Evolutionary conservation across 2,888 invertebrate genomes (phyloP).

Genomic region (Meghimatium bilineatum): DNA sequence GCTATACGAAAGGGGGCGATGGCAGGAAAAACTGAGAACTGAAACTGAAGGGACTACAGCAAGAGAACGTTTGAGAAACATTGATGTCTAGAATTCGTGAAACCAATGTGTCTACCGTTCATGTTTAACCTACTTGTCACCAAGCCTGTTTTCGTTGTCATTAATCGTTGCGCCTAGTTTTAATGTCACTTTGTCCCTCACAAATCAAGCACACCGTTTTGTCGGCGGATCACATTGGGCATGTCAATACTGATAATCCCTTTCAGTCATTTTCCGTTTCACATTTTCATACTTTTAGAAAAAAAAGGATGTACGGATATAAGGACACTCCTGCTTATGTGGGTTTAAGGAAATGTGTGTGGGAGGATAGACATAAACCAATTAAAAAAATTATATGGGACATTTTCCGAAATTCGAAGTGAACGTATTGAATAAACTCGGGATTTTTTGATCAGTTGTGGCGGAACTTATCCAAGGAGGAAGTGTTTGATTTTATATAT

Average conservation of each 20-base stretch:
- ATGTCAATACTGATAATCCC: slow-evolving; percentile 16
- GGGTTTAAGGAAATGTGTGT: not conserved
- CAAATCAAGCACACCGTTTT: not conserved
- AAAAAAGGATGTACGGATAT: not conserved
- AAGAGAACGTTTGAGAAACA: too few species aligned
- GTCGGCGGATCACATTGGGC: not conserved
- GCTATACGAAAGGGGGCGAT: too few species aligned
- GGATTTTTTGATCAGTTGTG: not conserved
- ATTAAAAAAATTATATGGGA: not conserved
- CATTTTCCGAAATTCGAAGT: not conserved
- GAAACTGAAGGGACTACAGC: too few species aligned
- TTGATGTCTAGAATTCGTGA: too few species aligned
- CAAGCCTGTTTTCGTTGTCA: not conserved
- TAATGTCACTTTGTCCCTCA: not conserved
- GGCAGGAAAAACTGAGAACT: too few species aligned
- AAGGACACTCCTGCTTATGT: slow-evolving; percentile 1
- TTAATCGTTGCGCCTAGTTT: not conserved
- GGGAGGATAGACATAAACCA: not conserved
- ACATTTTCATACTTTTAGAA: too few species aligned
- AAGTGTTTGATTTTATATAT: not conserved
- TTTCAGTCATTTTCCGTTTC: not conserved
- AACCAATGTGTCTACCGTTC: too few species aligned
- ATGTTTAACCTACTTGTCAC: not conserved
- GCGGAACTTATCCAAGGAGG: not conserved
- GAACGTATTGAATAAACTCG: not conserved